These are phyloP conservation scores for Lanius ludovicianus DNA, from an alignment of 2,113 vertebrate genomes.

Conservation along the genomic window DNA sequence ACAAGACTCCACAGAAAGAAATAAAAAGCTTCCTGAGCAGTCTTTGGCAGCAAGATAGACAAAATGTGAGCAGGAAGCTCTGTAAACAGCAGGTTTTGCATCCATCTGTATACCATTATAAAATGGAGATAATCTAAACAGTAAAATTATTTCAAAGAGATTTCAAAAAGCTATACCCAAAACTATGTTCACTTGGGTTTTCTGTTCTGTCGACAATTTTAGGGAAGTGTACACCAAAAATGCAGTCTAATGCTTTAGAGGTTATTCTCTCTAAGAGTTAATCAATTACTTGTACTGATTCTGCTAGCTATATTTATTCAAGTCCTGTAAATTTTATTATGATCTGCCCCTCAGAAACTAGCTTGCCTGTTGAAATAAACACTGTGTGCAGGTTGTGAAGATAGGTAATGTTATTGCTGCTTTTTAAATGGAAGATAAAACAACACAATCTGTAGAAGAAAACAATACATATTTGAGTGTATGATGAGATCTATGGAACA, in stretches of 20 bases:
- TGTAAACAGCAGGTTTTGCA: background rate
- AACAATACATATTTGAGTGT: background rate
- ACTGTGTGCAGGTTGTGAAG: background rate
- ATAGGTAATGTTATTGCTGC: background rate
- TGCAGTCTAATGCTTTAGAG: background rate
- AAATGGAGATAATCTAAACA: background rate
- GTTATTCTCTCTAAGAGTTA: background rate
- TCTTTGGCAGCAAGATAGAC: background rate
- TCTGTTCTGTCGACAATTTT: background rate
- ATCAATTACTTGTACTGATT: background rate
- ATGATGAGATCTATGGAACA: background rate
- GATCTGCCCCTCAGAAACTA: background rate
- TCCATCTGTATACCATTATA: background rate
- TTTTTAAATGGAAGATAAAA: background rate
- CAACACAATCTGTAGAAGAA: background rate
- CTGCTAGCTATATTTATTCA: background rate
- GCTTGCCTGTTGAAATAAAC: background rate
- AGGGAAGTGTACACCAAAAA: background rate
- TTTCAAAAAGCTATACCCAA: background rate
- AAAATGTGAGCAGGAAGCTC: conserved; percentile 5
- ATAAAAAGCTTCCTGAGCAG: background rate
- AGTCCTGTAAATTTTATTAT: background rate
- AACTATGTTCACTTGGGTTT: background rate
- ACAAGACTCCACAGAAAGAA: background rate
- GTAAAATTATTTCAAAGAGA: background rate